phyloP scores from a whole-genome alignment of 2,797 vertebrate genomes.

The Erpetoichthys calabaricus region DNA sequence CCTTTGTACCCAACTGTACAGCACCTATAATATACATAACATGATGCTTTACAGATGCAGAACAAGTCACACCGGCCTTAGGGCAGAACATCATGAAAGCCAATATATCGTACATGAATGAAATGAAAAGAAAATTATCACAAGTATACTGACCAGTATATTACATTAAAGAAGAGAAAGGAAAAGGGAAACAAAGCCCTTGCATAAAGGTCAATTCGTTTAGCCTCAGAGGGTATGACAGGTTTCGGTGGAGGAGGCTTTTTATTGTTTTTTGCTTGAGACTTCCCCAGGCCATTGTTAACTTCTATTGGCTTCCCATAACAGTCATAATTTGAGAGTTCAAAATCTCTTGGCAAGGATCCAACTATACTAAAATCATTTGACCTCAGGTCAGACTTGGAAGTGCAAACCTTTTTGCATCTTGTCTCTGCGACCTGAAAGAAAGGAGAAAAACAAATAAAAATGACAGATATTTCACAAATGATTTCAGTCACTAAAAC shows the following conservation, averaged over 20 bases:
- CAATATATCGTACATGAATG: constrained; percentile 26
- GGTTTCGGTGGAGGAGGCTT: constrained; percentile 85
- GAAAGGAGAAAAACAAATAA: constrained; percentile 24
- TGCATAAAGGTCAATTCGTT: constrained; percentile 87
- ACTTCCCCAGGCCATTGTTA: constrained; percentile 57
- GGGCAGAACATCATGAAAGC: constrained; percentile 27
- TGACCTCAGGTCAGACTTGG: constrained; percentile 90
- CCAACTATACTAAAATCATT: constrained; percentile 98
- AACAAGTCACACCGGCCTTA: constrained; percentile 27
- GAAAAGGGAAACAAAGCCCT: constrained; percentile 87
- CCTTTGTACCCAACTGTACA: constrained; percentile 36
- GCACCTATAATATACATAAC: constrained; percentile 45
- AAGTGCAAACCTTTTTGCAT: constrained; percentile 97
- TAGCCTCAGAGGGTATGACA: constrained; percentile 89
- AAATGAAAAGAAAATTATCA: constrained; percentile 52
- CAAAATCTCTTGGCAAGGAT: constrained; percentile 94
- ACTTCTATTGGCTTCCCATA: constrained; percentile 88
- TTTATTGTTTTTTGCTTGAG: constrained; percentile 81
- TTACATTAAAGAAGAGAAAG: constrained; percentile 96
- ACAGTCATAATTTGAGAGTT: constrained; percentile 97
- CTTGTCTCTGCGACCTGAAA: constrained; percentile 84
- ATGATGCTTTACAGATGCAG: constrained; percentile 48
- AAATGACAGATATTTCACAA: constrained; percentile 12
- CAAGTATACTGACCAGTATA: constrained; percentile 97
- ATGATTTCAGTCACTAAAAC: not conserved